Conservation (phyloP, 2,888 invertebrate species). For the Apotomis turbidana region DNA sequence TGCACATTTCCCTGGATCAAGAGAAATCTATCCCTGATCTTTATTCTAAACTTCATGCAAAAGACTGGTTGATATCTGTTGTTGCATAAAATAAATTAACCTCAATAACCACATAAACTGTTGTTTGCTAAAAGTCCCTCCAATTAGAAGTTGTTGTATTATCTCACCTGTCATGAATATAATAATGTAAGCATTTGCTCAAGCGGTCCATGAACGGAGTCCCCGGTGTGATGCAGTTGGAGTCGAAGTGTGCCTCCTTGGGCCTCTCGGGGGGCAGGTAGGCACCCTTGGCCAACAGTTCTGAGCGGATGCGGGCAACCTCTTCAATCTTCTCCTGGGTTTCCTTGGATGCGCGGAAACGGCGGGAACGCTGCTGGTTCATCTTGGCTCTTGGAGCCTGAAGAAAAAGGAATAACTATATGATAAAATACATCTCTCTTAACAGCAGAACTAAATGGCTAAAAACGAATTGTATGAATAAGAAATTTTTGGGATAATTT, state of each 20-base stretch:
- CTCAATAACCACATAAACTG: too few relatives aligned
- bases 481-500: too few relatives aligned
- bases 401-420: conserved; percentile 29
- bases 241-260: conserved; percentile 97
- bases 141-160: background rate
- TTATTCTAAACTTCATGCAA: too few relatives aligned
- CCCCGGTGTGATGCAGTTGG: conserved; percentile 99
- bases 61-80: too few relatives aligned
- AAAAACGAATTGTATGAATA: background rate
- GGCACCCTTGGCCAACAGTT: conserved; percentile 88
- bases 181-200: conserved; percentile 93
- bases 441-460: background rate
- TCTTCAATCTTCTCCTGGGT: conserved; percentile 94
- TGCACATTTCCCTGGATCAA: too few relatives aligned
- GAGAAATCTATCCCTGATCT: too few relatives aligned
- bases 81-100: too few relatives aligned
- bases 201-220: conserved; percentile 98
- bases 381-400: conserved; percentile 98
- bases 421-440: background rate
- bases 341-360: conserved; percentile 99
- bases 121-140: too few relatives aligned
- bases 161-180: conserved; percentile 89
- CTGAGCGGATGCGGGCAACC: conserved; percentile 90
- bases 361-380: conserved; percentile 99
- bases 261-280: conserved; percentile 93